phyloP scores from a whole-genome alignment of 1,140 invertebrate genomes.

The Drosophila kohkoa region DNA sequence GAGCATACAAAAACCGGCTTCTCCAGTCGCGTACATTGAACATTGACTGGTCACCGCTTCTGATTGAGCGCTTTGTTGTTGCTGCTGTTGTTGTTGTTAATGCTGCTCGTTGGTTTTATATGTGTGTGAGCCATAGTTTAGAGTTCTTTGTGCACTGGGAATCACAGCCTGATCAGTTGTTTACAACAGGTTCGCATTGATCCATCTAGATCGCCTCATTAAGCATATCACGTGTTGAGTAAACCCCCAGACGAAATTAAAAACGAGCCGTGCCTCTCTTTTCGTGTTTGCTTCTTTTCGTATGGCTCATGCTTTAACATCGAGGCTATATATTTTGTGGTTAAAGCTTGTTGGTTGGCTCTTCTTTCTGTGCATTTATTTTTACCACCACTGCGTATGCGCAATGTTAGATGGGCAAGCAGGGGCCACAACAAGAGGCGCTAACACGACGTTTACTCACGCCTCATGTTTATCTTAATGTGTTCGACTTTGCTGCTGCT shows the following conservation, averaged over 20 bases:
- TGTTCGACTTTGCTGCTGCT: slow-evolving; percentile 9
- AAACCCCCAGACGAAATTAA: slow-evolving; percentile 23
- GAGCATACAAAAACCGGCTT: slow-evolving; percentile 41
- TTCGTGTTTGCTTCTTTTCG: neutral
- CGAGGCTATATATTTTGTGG: slow-evolving; percentile 34
- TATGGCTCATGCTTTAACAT: slow-evolving; percentile 31
- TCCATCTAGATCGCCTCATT: slow-evolving; percentile 43
- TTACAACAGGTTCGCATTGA: slow-evolving; percentile 49
- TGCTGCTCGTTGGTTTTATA: slow-evolving; percentile 1
- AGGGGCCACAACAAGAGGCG: neutral
- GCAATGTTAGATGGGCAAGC: slow-evolving; percentile 19
- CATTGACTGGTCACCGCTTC: slow-evolving; percentile 28
- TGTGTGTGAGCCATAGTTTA: slow-evolving; percentile 30
- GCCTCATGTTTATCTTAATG: slow-evolving; percentile 53
- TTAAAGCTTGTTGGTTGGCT: slow-evolving; percentile 8
- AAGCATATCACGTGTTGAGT: slow-evolving; percentile 36
- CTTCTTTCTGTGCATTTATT: slow-evolving; percentile 12
- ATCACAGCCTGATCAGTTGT: slow-evolving; percentile 39
- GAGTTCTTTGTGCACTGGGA: slow-evolving; percentile 46
- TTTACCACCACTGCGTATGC: slow-evolving; percentile 24
- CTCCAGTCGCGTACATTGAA: slow-evolving; percentile 11
- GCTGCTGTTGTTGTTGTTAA: slow-evolving; percentile 7
- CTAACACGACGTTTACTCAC: slow-evolving; percentile 59
- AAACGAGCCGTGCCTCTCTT: slow-evolving; percentile 46
- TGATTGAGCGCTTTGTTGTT: slow-evolving; percentile 13